Evolutionary conservation across 2,113 vertebrate genomes (phyloP), one percentile per base, ranked within the genome.

Genomic region (Myodes glareolus): DNA sequence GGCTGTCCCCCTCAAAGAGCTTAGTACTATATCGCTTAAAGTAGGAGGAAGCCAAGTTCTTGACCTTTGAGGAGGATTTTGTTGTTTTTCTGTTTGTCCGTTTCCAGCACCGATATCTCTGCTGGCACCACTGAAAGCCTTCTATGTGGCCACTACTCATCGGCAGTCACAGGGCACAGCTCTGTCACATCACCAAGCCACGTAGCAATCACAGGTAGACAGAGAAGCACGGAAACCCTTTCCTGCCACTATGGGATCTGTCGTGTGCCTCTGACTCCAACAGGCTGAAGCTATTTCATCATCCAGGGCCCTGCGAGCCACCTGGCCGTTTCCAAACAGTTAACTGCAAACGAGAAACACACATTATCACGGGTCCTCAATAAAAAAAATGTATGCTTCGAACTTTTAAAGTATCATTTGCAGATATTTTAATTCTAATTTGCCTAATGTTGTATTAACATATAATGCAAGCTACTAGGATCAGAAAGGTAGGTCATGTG

Each of bases 381-480:
- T 61, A 33, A 72, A 84, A 84, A 77, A 90, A 42, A 19, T 52
- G 21, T 19, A 61, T 88, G 36, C 13, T 70, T 75, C 3, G 88
- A 96, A 86, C 63, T 23, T 50, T 29, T 86, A 9, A 91, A 93
- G 50, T 63, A 72, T 80, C 7, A 68, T 73, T 82, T 82, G 23
- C 33, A 89, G 89, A 81, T 31, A 63, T 58, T 61, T 42, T n/a
- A 76, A n/a, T 61, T 16, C 63, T 85, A 55, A 19, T 50, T 27
- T 95, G 75, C 68, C 23, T 78, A 78, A 70, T 33, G 45, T 80
- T 55, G 16, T 90, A 67, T 86, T 86, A 61, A 81, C 73, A 25
- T 80, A 50, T 25, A 36, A 25, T 72, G 21, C 27, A 77, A 68
- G 73, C 19, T 55, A 45, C 17, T 82, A 65, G 31, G 11, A 55